Base-by-base conservation (phyloP, 2,113 vertebrate genomes). In the Glaucomys volans region DNA sequence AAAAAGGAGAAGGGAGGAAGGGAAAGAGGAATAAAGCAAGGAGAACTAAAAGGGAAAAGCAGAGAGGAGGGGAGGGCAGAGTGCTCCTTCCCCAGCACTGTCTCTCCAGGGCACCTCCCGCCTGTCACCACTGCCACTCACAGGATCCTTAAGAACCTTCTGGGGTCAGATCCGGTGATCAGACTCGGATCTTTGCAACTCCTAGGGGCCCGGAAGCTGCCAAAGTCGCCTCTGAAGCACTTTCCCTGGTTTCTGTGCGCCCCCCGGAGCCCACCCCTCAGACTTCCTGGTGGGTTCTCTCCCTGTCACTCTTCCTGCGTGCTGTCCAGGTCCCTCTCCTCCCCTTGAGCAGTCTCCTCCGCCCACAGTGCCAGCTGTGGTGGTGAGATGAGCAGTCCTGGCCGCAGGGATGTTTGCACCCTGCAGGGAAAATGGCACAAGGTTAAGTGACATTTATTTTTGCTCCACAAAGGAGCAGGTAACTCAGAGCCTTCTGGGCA, bases 361-460 rank as follows among this genome's bases (percentile, higher is more conserved):
- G 28, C 44, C 52, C 80, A 7, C 0, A 64, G 87, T 37, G 30
- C 72, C 47, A 24, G 26, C 16, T 40, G n/a, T 62, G 44, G 8
- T 2, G 28, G 47, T n/a, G 12, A 28, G n/a, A 1, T 24, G 9
- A 28, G 42, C 1, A 8, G 26, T 9, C 2, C 22, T 5, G 66
- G 40, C 67, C 52, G 9, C 32, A 4, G 42, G 0, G 59, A 47
- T 59, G 8, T 30, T 37, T 9, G 35, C 2, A 16, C 22, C 54
- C 74, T 22, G 12, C 24, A 44, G 4, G 8, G 4, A 42, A 2
- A 28, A 13, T 11, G 59, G 24, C 69, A 24, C 22, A 4, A 28
- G 22, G 75, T 3, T 11, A 22, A 24, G 10, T 35, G 20, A 24
- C 0, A 9, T 64, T 59, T 8, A 16, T 1, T 62, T 54, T 67